Base-by-base conservation (phyloP, 2,888 invertebrate species). In the Sclerodermus sp. region DNA sequence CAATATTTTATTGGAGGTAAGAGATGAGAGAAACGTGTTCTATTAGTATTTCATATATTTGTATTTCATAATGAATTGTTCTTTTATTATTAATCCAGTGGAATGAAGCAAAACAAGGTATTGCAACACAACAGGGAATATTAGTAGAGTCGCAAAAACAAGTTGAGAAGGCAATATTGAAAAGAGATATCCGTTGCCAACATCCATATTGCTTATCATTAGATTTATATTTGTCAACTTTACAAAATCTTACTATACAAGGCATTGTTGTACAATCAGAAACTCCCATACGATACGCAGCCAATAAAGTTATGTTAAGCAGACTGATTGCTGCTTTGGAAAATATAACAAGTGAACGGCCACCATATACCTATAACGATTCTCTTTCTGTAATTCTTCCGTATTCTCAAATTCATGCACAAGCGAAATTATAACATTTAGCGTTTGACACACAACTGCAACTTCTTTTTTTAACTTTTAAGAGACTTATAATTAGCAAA, bases 161-260 rank as follows among this genome's bases (percentile, higher is more conserved):
- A 14, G 79, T 85, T 18, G 90, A 89, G 74, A 67, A 71, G 15
- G 66, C 79, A 32, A 69, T 85, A 2, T 71, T 71, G 16, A 66
- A 75, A 31, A 39, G 36, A 32, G 37, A 40, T 1, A 29, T 30
- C 8, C 43, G 48, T 47, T 57, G 64, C 10, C 48, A 45, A 36
- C 89, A 90, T 79, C 89, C 90, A 0, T 90, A 89, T 78, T 85
- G 87, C 60, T 81, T 92, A 50, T 88, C 88, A 36, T 80, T 91
- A 58, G 91, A 91, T 58, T 67, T 79, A n/a, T 72, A 70, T 56
- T 57, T 62, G 46, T 62, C 74, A 3, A 68, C 74, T 14, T 54
- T 76, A 46, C 53, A 58, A 38, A 73, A 68, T 51, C 67, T 78
- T 30, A 40, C 54, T 39, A 51, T 62, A 12, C 62, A 66, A 53